phyloP scores from a whole-genome alignment of 2,797 vertebrate genomes.

The Merluccius polli region DNA sequence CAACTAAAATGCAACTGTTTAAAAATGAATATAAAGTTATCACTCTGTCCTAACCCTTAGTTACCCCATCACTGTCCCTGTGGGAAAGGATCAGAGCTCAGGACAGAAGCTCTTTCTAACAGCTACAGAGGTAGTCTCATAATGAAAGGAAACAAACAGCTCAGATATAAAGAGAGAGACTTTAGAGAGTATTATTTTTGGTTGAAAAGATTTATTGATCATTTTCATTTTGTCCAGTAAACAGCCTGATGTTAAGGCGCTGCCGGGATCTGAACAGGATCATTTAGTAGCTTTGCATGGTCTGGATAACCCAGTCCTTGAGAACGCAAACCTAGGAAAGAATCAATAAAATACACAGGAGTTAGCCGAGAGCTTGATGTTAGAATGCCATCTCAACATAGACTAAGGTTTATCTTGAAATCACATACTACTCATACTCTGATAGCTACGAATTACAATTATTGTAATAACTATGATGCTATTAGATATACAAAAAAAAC shows the following conservation, averaged over 20 bases:
- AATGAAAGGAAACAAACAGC: neutral
- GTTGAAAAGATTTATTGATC: neutral
- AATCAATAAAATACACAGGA: neutral
- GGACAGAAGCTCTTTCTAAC: neutral
- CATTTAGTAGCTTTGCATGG: neutral
- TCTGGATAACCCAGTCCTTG: neutral
- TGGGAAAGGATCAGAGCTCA: no score
- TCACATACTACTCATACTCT: neutral
- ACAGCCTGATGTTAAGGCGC: neutral
- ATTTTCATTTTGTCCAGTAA: neutral
- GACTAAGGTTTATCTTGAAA: neutral
- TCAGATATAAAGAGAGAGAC: neutral
- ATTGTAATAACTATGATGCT: no score
- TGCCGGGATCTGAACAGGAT: neutral
- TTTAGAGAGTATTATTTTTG: neutral
- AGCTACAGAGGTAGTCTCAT: neutral
- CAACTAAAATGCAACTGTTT: neutral
- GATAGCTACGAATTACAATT: no score
- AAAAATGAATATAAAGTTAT: no score
- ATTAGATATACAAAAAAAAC: no score
- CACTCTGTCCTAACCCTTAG: no score
- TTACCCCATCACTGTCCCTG: no score
- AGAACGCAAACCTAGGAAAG: neutral
- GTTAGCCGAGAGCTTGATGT: neutral
- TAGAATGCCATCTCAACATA: neutral